Evolutionary conservation across 2,797 vertebrate genomes (phyloP).

Genomic region (Paratrypauchen microcephalus): DNA sequence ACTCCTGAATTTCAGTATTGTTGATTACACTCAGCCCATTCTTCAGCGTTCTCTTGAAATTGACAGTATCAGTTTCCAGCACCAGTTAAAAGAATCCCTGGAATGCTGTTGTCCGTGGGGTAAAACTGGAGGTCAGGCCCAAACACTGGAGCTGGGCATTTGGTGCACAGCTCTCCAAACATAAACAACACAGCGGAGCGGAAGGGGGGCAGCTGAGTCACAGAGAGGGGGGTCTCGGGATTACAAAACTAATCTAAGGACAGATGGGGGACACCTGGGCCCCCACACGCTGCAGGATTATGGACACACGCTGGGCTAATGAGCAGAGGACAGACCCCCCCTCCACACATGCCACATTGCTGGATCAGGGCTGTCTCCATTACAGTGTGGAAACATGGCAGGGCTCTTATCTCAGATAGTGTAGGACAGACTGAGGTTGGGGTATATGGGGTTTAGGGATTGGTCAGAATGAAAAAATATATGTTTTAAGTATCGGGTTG

Average conservation of each 20-base stretch:
- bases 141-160: slow-evolving; percentile 49
- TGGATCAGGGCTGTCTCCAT: slow-evolving; percentile 36
- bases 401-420: not conserved
- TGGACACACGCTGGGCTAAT: slow-evolving; percentile 68
- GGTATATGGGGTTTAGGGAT: slow-evolving; percentile 6
- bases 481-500: not conserved
- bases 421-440: slow-evolving; percentile 20
- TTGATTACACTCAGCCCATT: not conserved
- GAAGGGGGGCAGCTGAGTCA: slow-evolving; percentile 39
- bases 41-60: not conserved
- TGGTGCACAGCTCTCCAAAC: slow-evolving; percentile 67
- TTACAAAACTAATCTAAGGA: slow-evolving; percentile 79
- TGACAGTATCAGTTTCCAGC: slow-evolving; percentile 11
- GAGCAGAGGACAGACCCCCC: slow-evolving; percentile 49
- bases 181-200: slow-evolving; percentile 46
- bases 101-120: slow-evolving; percentile 39
- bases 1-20: not conserved
- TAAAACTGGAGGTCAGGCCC: slow-evolving; percentile 27
- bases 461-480: not conserved
- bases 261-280: slow-evolving; percentile 81
- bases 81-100: slow-evolving; percentile 32
- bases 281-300: slow-evolving; percentile 74
- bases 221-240: slow-evolving; percentile 61
- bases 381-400: slow-evolving; percentile 17
- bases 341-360: slow-evolving; percentile 28